A percentile compares a stretch with the other conserved stretches of the same genome.
These are phyloP conservation scores for Drosophila quinaria DNA, from an alignment of 2,888 invertebrate species.

Conservation along the genomic window DNA sequence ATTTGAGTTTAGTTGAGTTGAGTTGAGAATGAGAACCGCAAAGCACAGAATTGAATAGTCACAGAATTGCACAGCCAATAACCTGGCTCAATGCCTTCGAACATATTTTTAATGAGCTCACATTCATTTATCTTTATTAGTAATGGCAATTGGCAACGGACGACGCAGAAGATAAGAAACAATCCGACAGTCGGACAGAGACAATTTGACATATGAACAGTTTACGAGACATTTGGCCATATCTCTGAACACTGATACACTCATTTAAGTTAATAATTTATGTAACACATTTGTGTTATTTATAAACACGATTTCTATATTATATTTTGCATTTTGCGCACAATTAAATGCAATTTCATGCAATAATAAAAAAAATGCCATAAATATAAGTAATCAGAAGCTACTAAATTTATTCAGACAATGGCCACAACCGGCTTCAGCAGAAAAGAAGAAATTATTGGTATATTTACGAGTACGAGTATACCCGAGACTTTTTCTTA, in stretches of 20 bases:
- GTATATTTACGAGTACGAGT: neutral
- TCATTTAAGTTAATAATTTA: conserved; percentile 67
- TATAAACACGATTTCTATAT: conserved; percentile 56
- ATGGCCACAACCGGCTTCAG: conserved; percentile 8
- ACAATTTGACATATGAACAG: conserved; percentile 26
- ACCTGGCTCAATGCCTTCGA: conserved; percentile 72
- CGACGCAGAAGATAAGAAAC: conserved; percentile 63
- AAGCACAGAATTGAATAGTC: conserved; percentile 20
- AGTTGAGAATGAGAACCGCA: conserved; percentile 44
- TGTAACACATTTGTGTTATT: conserved; percentile 52
- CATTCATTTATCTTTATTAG: conserved; percentile 79
- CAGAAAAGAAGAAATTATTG: conserved; percentile 25
- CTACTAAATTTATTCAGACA: conserved; percentile 29
- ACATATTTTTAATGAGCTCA: conserved; percentile 56
- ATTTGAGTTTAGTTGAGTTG: neutral
- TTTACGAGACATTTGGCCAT: conserved; percentile 55
- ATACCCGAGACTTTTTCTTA: conserved; percentile 1
- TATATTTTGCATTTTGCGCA: conserved; percentile 38
- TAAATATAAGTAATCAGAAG: conserved; percentile 40
- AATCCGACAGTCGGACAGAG: conserved; percentile 6
- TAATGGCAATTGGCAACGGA: conserved; percentile 73
- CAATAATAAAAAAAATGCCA: conserved; percentile 52
- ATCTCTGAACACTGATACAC: conserved; percentile 38
- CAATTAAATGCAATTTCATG: conserved; percentile 58
- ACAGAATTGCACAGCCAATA: conserved; percentile 57